phyloP scores from a whole-genome alignment of 2,888 invertebrate genomes.

The Euclidia mi region DNA sequence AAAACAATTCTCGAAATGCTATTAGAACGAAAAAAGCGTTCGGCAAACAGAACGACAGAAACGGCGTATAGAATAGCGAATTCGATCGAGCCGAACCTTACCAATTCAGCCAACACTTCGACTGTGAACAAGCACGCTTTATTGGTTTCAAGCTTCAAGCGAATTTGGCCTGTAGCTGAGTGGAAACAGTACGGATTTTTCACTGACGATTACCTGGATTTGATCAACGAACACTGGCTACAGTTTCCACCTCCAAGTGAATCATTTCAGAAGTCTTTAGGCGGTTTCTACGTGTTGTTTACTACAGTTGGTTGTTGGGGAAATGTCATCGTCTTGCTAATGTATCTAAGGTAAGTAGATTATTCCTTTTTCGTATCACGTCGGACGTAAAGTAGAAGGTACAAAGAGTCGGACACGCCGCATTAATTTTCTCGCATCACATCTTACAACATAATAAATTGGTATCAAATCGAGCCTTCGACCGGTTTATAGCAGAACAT shows the following conservation, averaged over 20 bases:
- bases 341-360: conserved; percentile 92
- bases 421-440: conserved; percentile 1
- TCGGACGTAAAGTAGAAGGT: background rate
- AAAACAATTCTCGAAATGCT: conserved; percentile 43
- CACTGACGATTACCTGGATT: conserved; percentile 87
- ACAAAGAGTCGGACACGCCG: background rate
- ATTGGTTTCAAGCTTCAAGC: conserved; percentile 75
- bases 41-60: conserved; percentile 52
- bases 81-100: conserved; percentile 54
- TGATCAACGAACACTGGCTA: conserved; percentile 94
- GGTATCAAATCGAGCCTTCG: too few species aligned
- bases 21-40: conserved; percentile 54
- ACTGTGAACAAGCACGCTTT: conserved; percentile 61
- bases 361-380: background rate
- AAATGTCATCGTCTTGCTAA: conserved; percentile 92
- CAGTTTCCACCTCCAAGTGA: conserved; percentile 91
- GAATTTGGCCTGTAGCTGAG: conserved; percentile 78
- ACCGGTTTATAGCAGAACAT: too few species aligned
- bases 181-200: conserved; percentile 90
- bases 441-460: background rate
- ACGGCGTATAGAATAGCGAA: conserved; percentile 51
- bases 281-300: conserved; percentile 91
- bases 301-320: conserved; percentile 92
- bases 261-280: conserved; percentile 90
- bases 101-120: conserved; percentile 58